Conservation (phyloP, 2,113 vertebrate species). For the Leptodactylus fuscus region DNA sequence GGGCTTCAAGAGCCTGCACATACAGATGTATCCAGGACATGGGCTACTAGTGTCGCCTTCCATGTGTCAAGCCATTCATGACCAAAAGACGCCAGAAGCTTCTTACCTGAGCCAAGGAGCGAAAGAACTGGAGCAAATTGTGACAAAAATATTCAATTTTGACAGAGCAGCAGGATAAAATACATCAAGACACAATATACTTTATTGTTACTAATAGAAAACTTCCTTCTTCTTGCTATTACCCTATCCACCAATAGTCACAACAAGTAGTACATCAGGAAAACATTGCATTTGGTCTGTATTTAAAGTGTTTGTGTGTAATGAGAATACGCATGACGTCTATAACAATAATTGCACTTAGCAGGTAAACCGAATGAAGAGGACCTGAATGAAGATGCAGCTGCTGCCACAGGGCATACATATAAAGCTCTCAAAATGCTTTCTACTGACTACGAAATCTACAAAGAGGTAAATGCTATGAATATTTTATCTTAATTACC, state of each 20-base stretch:
- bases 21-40: too few species aligned
- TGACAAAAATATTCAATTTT: too few species aligned
- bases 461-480: background rate
- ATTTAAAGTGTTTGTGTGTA: background rate
- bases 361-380: background rate
- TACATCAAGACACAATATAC: too few species aligned
- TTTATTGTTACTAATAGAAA: background rate
- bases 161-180: too few species aligned
- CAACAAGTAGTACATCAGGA: background rate
- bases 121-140: too few species aligned
- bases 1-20: too few species aligned
- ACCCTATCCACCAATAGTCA: background rate
- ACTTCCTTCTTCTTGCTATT: too few species aligned
- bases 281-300: background rate
- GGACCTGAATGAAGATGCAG: background rate
- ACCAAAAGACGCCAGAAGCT: too few species aligned
- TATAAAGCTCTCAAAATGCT: background rate
- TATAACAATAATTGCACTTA: background rate
- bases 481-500: conserved; percentile 27
- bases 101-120: too few species aligned
- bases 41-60: too few species aligned
- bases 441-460: background rate
- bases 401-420: background rate
- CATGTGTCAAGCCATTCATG: too few species aligned
- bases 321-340: background rate